A percentile compares a stretch with the other conserved stretches of the same genome.
Evolutionary conservation across 2,888 invertebrate genomes (phyloP).

Genomic region (Pammene fasciana): DNA sequence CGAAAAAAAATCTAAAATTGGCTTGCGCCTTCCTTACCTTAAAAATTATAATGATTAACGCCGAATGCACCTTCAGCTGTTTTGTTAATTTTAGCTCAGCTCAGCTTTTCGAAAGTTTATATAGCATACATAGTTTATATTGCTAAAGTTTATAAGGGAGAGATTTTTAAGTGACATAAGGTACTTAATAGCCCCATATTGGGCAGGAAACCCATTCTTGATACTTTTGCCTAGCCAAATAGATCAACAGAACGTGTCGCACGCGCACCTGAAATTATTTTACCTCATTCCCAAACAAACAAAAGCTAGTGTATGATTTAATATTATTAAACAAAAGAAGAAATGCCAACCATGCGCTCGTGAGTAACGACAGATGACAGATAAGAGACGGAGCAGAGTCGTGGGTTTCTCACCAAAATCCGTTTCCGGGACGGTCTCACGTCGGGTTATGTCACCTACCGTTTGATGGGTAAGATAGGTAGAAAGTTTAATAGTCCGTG

Average conservation of each 20-base stretch:
- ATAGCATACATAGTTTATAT: no score
- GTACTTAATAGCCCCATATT: no score
- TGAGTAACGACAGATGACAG: conserved; percentile 33
- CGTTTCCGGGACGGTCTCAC: conserved; percentile 37
- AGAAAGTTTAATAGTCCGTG: conserved; percentile 30
- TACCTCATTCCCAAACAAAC: conserved; percentile 7
- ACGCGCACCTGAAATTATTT: conserved; percentile 7
- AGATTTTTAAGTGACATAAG: no score
- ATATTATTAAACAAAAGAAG: conserved; percentile 15
- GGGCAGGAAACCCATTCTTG: no score
- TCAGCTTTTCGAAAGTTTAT: no score
- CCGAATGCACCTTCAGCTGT: no score
- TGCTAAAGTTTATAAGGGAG: no score
- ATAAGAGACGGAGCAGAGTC: conserved; percentile 29
- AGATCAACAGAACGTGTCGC: neutral
- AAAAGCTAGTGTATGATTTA: conserved; percentile 17
- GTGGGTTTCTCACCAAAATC: conserved; percentile 37
- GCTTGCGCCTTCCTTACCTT: no score
- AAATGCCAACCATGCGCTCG: conserved; percentile 28
- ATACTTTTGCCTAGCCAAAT: neutral
- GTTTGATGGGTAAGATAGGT: conserved; percentile 35
- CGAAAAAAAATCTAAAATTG: no score
- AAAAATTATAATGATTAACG: no score
- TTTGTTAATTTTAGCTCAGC: no score
- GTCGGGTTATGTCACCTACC: conserved; percentile 37